Conservation (phyloP, 2,113 vertebrate species). For the Macaca nemestrina region DNA sequence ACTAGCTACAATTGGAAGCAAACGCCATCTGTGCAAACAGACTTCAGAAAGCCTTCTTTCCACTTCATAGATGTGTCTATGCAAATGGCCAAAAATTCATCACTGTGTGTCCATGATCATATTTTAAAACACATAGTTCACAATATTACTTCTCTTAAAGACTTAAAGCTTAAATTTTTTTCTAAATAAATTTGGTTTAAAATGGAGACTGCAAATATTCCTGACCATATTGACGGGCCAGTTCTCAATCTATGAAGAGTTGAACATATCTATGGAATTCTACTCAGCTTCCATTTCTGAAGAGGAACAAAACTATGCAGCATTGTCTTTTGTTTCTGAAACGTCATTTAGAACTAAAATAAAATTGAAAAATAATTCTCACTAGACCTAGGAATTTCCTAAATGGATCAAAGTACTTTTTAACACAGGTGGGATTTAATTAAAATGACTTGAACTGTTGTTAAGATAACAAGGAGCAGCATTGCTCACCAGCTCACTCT, state of each 20-base stretch:
- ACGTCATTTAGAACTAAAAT: slow-evolving; percentile 13
- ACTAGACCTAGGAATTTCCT: neutral
- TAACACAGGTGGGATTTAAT: neutral
- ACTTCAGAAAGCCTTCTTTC: neutral
- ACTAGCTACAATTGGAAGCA: rapidly evolving
- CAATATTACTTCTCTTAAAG: neutral
- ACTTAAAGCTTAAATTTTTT: neutral
- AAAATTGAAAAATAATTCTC: neutral
- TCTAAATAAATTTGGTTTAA: neutral
- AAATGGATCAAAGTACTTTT: neutral
- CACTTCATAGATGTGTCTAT: neutral
- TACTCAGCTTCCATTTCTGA: neutral
- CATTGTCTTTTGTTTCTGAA: neutral
- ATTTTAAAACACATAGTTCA: neutral
- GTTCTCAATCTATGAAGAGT: neutral
- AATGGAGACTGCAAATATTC: neutral
- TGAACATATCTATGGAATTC: neutral
- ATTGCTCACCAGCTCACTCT: neutral
- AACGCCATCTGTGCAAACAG: rapidly evolving
- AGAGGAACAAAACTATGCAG: neutral
- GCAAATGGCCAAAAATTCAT: rapidly evolving
- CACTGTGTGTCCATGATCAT: rapidly evolving
- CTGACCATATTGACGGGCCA: neutral
- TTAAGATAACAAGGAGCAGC: neutral
- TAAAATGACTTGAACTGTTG: neutral